Evolutionary conservation across 2,113 vertebrate genomes (phyloP).

Genomic region (Plectropomus leopardus): DNA sequence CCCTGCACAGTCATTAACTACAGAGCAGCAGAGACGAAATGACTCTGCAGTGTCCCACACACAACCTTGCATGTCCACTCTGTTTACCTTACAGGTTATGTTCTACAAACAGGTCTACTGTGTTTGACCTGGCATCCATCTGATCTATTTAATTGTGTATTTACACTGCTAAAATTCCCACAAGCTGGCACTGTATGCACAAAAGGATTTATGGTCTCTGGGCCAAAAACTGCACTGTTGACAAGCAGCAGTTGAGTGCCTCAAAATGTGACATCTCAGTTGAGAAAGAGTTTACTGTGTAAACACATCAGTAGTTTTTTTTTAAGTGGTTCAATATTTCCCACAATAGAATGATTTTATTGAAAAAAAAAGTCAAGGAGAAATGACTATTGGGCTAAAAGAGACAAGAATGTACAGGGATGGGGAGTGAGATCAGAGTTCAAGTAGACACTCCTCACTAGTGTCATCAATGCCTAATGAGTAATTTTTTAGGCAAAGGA

Average conservation of each 20-base stretch:
- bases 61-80: conserved; percentile 11
- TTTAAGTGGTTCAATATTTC: neutral
- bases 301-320: neutral
- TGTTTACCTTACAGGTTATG: conserved; percentile 15
- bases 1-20: conserved; percentile 44
- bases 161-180: conserved; percentile 6
- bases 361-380: conserved; percentile 18
- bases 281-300: neutral
- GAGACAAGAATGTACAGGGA: neutral
- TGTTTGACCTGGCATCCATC: neutral
- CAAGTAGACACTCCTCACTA: neutral
- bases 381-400: neutral
- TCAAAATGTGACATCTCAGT: neutral
- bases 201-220: neutral
- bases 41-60: conserved; percentile 39
- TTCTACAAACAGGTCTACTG: conserved; percentile 19
- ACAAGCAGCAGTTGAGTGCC: neutral
- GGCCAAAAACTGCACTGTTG: neutral
- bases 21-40: conserved; percentile 20
- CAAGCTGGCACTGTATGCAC: neutral
- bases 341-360: neutral
- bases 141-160: conserved; percentile 8
- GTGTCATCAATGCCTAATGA: neutral
- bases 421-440: neutral
- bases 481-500: too few relatives aligned